Base-by-base conservation (phyloP, 1,140 invertebrate genomes). In the Trichonephila clavipes region DNA sequence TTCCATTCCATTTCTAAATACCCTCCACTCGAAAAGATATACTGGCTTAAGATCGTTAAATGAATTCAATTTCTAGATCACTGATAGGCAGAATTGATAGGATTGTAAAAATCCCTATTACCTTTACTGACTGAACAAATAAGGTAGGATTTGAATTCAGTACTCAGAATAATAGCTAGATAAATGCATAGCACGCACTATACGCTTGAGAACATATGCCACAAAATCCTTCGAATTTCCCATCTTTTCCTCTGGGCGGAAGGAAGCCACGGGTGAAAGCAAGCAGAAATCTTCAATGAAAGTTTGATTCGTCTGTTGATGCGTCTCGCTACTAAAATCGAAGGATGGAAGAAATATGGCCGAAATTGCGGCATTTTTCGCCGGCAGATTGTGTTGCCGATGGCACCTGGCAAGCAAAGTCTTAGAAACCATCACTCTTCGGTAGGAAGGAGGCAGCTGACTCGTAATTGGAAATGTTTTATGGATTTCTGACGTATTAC, bases 391-490 rank as follows among this genome's bases (percentile, higher is more conserved):
- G 91, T 92, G 91, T 92, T 92, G 91, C 82, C 83, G 82, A 87
- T 92, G 81, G 85, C 91, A 92, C 91, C 91, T 92, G 91, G 91
- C 91, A 92, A 77, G 51, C 64, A 12, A 83, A 92, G 91, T 92
- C 91, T 86, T 61, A 72, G 64, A 34, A 72, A 87, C 91, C 91
- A 92, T 92, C 83, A 92, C 66, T 92, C 91, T 92, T 92, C 21
- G 14, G 62, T 18, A 28, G 34, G 28, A 77, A 61, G 91, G 34
- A 92, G 90, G 82, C 90, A 92, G 90, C 90, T 92, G 90, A 92
- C 40, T 92, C 91, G 83, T 92, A 92, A 92, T 92, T 92, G 91
- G 91, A 92, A 92, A 92, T 92, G 91, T 92, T 92, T 92, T 92
- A 92, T 92, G 91, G 91, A 92, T 92, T 92, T 92, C 83, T 86